Conservation (phyloP, 2,797 vertebrate genomes). For the Sternotherus odoratus region DNA sequence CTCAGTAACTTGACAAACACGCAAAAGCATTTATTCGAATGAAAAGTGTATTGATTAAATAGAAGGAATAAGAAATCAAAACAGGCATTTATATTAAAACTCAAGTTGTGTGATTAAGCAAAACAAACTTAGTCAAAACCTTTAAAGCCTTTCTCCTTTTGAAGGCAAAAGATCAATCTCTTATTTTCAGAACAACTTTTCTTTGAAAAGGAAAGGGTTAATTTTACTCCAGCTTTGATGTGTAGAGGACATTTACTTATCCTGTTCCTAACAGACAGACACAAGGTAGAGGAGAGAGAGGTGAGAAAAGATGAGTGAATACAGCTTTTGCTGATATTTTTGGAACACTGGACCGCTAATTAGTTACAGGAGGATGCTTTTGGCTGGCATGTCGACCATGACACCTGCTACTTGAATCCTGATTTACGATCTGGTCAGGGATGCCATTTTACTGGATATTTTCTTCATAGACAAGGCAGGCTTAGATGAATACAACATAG, state of each 20-base stretch:
- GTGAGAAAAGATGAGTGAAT: neutral
- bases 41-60: neutral
- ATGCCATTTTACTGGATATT: neutral
- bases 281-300: neutral
- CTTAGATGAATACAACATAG: neutral
- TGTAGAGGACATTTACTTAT: neutral
- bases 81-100: neutral
- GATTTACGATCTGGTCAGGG: neutral
- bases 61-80: neutral
- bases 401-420: neutral
- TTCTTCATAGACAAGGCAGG: neutral
- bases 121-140: neutral
- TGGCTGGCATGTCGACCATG: neutral
- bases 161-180: neutral
- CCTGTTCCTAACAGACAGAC: neutral
- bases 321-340: neutral
- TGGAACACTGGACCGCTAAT: neutral
- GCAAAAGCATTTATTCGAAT: neutral
- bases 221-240: neutral
- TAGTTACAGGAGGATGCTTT: neutral
- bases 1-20: neutral
- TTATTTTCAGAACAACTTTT: neutral
- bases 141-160: neutral
- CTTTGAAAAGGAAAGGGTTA: neutral
- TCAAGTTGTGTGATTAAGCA: neutral